Percentiles rank a stretch among this genome's conserved stretches.
These are phyloP conservation scores for Meandrina meandrites DNA, from an alignment of 92 coral and sea anemone species.

Conservation along the genomic window DNA sequence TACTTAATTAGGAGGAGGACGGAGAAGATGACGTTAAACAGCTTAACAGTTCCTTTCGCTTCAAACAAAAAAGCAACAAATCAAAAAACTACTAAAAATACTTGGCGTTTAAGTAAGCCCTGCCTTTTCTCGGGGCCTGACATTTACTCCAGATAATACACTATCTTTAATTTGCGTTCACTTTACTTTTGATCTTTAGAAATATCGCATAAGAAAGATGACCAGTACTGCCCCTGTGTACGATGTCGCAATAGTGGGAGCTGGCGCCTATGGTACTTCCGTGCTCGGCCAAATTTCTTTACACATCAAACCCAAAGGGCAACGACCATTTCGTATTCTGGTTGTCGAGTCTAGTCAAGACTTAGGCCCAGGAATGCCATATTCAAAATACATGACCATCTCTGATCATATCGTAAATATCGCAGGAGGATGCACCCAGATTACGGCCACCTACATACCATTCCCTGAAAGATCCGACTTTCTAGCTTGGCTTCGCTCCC, in stretches of 20 bases:
- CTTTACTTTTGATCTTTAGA: not conserved
- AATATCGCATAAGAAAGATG: conserved; percentile 5
- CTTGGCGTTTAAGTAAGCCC: no score
- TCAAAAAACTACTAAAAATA: no score
- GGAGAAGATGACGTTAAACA: no score
- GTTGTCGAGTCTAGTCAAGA: conserved; percentile 25
- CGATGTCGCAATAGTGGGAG: conserved; percentile 49
- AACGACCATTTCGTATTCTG: not conserved
- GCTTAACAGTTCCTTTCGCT: no score
- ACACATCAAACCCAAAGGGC: conserved; percentile 12
- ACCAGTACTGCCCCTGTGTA: conserved; percentile 4
- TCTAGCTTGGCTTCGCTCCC: conserved; percentile 42
- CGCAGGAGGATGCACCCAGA: conserved; percentile 46
- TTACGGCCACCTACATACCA: conserved; percentile 43
- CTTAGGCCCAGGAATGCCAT: conserved; percentile 46
- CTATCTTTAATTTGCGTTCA: not conserved
- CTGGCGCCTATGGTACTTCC: conserved; percentile 52
- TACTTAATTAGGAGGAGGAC: no score
- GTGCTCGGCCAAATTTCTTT: conserved; percentile 39
- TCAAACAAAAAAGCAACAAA: no score
- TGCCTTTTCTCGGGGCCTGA: no score
- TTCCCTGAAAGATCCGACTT: conserved; percentile 44
- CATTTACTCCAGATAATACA: no score
- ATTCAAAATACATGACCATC: conserved; percentile 39
- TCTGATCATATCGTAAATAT: conserved; percentile 47